Evolutionary conservation across 2,888 invertebrate species (phyloP), one percentile per base, ranked within the genome.

Genomic region (Zonitis immaculata): DNA sequence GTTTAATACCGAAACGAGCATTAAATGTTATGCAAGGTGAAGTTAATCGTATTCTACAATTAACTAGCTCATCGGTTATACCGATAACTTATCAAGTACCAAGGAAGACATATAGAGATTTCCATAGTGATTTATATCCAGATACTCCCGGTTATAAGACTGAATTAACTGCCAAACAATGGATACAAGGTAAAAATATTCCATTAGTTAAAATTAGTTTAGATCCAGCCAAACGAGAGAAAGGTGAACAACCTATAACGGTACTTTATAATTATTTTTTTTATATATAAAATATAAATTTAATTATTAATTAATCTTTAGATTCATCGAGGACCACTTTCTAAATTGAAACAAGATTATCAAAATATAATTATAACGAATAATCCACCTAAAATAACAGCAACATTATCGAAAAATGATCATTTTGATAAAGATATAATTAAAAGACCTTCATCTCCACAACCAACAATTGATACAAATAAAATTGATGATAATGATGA

Each of bases 11-110:
- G 6, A 97, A 97, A 78, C 80, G 94, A 52, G 92, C 93, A 0
- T 78, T 97, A 32, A 87, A 90, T 65, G 93, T 96, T n/a, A 97
- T 97, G 96, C 90, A 92, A 65, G 95, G 95, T 1, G 97, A 97
- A 77, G 96, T 97, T 4, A 94, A 95, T 77, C 79, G 95, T 60
- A 82, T 97, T 44, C 78, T 96, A 50, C 91, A 96, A 69, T 79
- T 97, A 51, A 88, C 93, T 4, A 88, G 92, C 51, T 84, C 86
- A 51, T 85, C 89, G 60, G 91, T 97, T 42, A 86, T 95, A 68
- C 95, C 96, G 14, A 88, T 95, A 59, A 94, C 93, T 79, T 97
- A 95, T 77, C 93, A 95, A 77, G 76, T 76, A 58, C 76, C 76
- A 48, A 70, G 76, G 58, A 76, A 76, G 66, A 75, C 75, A 47